These are phyloP conservation scores for Heteromormyrus szaboi DNA, from an alignment of 2,797 vertebrate species.

Conservation along the genomic window DNA sequence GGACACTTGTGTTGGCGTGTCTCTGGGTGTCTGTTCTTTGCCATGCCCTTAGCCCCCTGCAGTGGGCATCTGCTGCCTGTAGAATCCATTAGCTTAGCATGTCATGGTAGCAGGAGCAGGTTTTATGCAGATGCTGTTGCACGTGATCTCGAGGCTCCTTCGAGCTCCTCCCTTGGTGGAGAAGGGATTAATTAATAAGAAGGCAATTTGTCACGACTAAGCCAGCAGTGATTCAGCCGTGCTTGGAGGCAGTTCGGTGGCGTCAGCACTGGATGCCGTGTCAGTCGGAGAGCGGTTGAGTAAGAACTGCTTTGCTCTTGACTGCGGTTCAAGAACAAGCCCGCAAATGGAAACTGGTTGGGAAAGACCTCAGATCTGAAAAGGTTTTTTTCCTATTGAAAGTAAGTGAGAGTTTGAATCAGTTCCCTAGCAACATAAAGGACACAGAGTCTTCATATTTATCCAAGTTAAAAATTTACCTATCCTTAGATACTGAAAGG, in stretches of 20 bases:
- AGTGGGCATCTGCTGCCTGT: background rate
- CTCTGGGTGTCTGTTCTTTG: background rate
- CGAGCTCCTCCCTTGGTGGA: background rate
- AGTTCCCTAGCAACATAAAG: background rate
- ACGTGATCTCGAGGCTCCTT: background rate
- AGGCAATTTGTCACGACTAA: constrained; percentile 3
- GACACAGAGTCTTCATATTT: background rate
- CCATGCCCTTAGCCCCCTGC: background rate
- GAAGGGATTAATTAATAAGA: background rate
- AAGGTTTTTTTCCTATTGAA: too few relatives aligned
- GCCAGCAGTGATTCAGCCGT: background rate
- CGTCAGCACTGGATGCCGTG: constrained; percentile 19
- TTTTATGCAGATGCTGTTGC: background rate
- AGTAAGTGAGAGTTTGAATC: background rate
- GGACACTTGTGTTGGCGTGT: background rate
- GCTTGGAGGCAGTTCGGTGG: background rate
- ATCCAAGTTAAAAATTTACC: background rate
- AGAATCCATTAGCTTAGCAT: background rate
- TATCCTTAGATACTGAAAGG: background rate
- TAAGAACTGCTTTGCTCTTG: background rate
- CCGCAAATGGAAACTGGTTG: constrained; percentile 5
- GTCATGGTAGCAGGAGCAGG: background rate
- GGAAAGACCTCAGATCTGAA: background rate
- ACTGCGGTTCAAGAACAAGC: background rate
- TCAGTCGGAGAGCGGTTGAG: background rate